Evolutionary conservation across 2,113 vertebrate genomes (phyloP).

Genomic region (Collichthys lucidus): DNA sequence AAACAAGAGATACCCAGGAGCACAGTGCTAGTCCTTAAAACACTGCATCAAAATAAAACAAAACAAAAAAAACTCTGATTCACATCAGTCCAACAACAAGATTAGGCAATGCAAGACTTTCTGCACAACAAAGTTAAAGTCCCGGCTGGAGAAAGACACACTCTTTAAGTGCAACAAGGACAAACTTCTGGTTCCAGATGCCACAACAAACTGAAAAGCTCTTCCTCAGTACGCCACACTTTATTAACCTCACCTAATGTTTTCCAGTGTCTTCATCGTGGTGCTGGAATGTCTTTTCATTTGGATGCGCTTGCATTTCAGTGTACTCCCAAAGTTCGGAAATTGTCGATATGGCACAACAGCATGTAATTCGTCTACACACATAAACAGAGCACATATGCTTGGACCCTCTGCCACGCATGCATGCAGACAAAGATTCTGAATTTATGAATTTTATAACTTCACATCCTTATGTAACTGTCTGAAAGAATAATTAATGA

Average conservation of each 20-base stretch:
- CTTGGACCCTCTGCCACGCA: background rate
- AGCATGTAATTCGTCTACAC: background rate
- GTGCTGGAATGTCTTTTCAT: background rate
- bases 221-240: background rate
- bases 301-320: background rate
- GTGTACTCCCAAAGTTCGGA: background rate
- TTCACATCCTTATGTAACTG: background rate
- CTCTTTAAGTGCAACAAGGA: background rate
- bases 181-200: background rate
- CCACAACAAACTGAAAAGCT: constrained; percentile 5
- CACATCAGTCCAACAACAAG: background rate
- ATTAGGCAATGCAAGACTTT: background rate
- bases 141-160: background rate
- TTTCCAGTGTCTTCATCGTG: background rate
- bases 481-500: background rate
- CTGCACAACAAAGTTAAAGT: background rate
- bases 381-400: background rate
- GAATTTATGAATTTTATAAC: background rate
- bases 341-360: background rate
- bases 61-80: background rate
- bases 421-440: background rate
- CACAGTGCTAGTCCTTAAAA: background rate
- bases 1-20: background rate
- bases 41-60: background rate
- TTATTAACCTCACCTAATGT: background rate